Evolutionary conservation across 2,888 invertebrate species (phyloP), one percentile per base, ranked within the genome.

Genomic region (Allygus modestus): DNA sequence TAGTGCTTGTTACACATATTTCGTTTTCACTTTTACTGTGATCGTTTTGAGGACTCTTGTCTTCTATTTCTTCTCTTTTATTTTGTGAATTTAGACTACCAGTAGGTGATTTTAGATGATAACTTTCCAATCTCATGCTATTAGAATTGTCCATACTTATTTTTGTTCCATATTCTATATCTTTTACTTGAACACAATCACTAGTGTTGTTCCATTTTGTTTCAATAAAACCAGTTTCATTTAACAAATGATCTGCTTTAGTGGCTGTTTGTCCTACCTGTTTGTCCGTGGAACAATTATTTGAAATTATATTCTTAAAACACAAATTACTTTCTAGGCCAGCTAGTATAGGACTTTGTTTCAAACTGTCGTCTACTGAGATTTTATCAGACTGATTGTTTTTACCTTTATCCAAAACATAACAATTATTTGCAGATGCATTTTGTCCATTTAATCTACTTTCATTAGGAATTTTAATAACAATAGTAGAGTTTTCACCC

Each of bases 1-100:
- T 28, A 26, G 28, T 65, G 15, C 65, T 65, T 12, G 28, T 65
- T 28, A 65, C 28, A 65, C 28, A 65, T 65, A 65, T 65, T 31
- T 65, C 65, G 15, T 31, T 65, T 28, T 28, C 65, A 28, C 31
- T 28, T 65, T 28, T 12, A 15, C 9, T 65, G 65, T 17, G 1
- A 28, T 28, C 12, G 1, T 12, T 26, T 26, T 26, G 26, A 28
- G 65, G 17, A 11, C 23, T 1, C 23, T 0, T 1, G 2, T 54
- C 54, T 23, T 23, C 54, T 9, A 23, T 23, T 23, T 5, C 23
- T 9, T 23, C 23, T 23, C 20, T 54, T n/a, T 54, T 23, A 23
- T 9, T 54, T 54, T 54, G 54, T 46, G 46, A 11, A 46, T 15
- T 4, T 46, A 46, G 12, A 1, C 17, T 46, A 46, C 17, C 12